These are phyloP conservation scores for Tineola bisselliella DNA, from an alignment of 2,888 invertebrate genomes.

Conservation along the genomic window DNA sequence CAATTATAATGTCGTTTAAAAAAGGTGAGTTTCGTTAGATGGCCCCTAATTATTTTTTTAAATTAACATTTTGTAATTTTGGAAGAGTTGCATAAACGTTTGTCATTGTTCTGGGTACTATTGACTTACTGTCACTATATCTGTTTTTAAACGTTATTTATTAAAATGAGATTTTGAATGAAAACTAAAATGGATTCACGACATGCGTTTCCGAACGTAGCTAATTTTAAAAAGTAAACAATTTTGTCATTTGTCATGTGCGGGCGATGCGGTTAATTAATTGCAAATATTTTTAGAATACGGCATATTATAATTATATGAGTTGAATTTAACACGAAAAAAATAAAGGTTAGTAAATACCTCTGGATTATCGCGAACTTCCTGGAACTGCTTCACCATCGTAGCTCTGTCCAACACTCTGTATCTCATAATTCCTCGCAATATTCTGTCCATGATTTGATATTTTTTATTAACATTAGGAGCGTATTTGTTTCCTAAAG, in stretches of 20 bases:
- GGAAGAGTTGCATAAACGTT: no score
- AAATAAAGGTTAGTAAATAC: constrained; percentile 46
- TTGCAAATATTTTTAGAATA: not conserved
- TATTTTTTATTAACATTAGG: constrained; percentile 4
- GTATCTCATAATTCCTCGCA: constrained; percentile 91
- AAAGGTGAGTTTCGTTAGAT: not conserved
- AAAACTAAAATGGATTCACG: not conserved
- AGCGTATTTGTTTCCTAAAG: not conserved
- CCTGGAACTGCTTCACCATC: constrained; percentile 93
- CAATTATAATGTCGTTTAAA: not conserved
- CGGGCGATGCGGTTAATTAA: not conserved
- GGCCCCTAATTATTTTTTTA: not conserved
- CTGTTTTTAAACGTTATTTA: no score
- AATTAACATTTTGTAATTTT: not conserved
- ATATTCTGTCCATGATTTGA: constrained; percentile 80
- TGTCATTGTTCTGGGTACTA: no score
- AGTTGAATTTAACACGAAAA: not conserved
- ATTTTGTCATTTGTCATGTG: not conserved
- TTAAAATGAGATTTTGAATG: not conserved
- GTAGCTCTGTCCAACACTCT: constrained; percentile 80
- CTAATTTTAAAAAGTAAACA: not conserved
- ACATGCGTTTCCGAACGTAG: not conserved
- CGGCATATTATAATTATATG: not conserved
- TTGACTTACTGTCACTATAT: no score
- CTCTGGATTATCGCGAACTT: constrained; percentile 88